Base-by-base conservation (phyloP, 2,797 vertebrate species). In the Gila robusta region DNA sequence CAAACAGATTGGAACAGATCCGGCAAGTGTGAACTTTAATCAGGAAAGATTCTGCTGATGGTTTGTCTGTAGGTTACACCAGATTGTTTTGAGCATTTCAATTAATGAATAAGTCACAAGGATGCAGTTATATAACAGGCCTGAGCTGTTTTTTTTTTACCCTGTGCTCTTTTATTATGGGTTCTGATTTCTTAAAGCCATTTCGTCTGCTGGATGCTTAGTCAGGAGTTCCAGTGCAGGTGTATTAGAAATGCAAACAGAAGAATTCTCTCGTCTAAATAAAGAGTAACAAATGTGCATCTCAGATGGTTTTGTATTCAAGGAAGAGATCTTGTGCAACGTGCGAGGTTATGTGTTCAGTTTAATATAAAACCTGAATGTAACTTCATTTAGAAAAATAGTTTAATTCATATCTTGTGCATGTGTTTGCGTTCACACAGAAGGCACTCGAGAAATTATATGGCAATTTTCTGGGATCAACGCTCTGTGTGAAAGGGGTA, bases 141-240 rank as follows among this genome's bases (percentile, higher is more conserved):
- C n/a, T 47, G 16, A 21, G 6, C 9, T 56, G 23, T 8, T 32
- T 35, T 5, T 69, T 14, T 64, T 28, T n/a, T 4, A 32, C 41
- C 69, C 66, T 64, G 32, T 64, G 19, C 39, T 16, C 9, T 76
- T 47, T 73, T 64, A 17, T 64, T 47, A 54, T 39, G n/a, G 14
- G 11, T 47, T 74, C 35, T 59, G 64, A 81, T 66, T 66, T 66
- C 12, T 26, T 64, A 7, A 64, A 64, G 26, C 12, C 12, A 0
- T 16, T 16, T 64, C 0, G 0, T 85, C 77, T 62, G 54, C 71
- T 67, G n/a, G 70, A 47, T 79, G 69, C 35, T 79, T 47, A 37
- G 79, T 74, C 78, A 44, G 79, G 17, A 39, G n/a, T 59, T 84
- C 10, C n/a, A 54, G 21, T 32, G 74, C 87, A 86, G 83, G 49